Evolutionary conservation across 2,888 invertebrate species (phyloP), one percentile per base, ranked within the genome.

Genomic region (Lithosia quadra): DNA sequence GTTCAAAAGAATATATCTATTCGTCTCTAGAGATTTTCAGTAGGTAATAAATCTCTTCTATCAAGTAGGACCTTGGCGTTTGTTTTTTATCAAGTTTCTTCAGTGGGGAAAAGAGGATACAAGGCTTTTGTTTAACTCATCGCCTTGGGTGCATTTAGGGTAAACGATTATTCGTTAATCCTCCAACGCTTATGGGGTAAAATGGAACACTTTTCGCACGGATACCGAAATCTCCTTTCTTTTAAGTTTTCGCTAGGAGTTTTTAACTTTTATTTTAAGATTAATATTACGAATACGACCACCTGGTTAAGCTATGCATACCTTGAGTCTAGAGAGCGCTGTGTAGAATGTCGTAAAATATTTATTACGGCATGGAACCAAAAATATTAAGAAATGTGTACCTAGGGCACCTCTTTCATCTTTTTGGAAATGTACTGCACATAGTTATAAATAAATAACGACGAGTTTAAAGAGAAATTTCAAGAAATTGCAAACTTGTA

Each of bases 1-100:
- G 80, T 84, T 87, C 87, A 86, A 88, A 89, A 88, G 88, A 88
- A 90, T 89, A 88, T 88, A 91, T 91, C 85, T 83, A 83, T 82
- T 80, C 77, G 77, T 84, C 91, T 86, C 89, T 64, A 77, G 88
- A 90, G 91, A 88, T 88, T 88, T 84, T 69, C 72, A 81, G 62
- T n/a, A 21, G 33, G 91, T 81, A 90, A 92, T 92, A 92, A 92
- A 92, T 92, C 91, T 90, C 80, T 83, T 80, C 85, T 87, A 91
- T 89, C 91, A 86, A 84, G 80, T 83, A 81, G 82, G 84, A 86
- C 87, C 78, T 86, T 85, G 84, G 78, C 84, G 83, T 86, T 88
- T 84, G 80, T 87, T 89, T 89, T 49, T 91, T 91, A 91, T 90
- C 91, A 87, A 87, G 90, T 90, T 91, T 85, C 73, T 78, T 80